These are phyloP conservation scores for Spheniscus mendiculus DNA, from an alignment of 2,113 vertebrate genomes.

Conservation along the genomic window DNA sequence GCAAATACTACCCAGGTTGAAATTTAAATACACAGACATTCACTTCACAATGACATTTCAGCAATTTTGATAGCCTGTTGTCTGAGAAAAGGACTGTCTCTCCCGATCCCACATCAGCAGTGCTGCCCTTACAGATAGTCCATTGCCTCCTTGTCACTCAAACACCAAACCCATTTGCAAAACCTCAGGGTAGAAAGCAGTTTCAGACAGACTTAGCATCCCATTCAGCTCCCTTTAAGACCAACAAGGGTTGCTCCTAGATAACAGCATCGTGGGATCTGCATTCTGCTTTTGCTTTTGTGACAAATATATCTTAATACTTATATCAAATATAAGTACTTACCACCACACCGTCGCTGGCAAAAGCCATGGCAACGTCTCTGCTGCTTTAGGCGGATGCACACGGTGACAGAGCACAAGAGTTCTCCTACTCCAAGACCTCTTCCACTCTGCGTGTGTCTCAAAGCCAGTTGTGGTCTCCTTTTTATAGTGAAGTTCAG, in stretches of 20 bases:
- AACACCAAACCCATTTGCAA: background rate
- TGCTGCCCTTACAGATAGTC: background rate
- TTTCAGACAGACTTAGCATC: background rate
- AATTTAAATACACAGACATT: background rate
- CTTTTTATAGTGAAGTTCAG: constrained; percentile 45
- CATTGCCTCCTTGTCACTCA: background rate
- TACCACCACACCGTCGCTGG: background rate
- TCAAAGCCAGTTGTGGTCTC: background rate
- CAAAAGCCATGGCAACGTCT: background rate
- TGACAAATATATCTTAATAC: background rate
- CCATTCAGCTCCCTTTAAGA: background rate
- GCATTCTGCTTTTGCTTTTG: background rate
- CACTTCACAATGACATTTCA: background rate
- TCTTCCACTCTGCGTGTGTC: background rate
- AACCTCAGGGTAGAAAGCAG: background rate
- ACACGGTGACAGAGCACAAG: fast-evolving
- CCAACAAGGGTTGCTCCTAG: background rate
- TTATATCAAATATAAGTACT: background rate
- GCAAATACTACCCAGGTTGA: background rate
- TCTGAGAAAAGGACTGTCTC: background rate
- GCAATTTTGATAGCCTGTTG: background rate
- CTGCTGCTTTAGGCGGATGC: background rate
- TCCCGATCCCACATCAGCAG: background rate
- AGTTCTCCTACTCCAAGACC: background rate
- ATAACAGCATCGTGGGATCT: background rate